Evolutionary conservation across 2,888 invertebrate genomes (phyloP).

Genomic region (Drosophila mettleri): DNA sequence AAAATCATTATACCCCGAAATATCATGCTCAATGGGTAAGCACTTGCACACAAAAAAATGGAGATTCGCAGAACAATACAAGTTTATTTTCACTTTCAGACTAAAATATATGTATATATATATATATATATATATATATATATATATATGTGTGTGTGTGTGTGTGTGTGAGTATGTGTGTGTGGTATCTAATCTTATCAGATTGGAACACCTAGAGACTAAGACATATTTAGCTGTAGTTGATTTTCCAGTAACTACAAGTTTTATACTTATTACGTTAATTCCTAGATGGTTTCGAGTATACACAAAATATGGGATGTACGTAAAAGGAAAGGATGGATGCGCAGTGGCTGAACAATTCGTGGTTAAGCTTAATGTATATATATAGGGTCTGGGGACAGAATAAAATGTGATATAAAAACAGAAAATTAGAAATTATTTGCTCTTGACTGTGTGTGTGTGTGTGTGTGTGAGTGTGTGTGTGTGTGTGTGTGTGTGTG

Average conservation of each 20-base stretch:
- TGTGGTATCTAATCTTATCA: conserved; percentile 3
- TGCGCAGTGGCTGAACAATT: too few relatives aligned
- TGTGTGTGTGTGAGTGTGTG: conserved; percentile 1
- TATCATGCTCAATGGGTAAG: too few relatives aligned
- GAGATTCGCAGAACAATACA: background rate
- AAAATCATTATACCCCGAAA: too few relatives aligned
- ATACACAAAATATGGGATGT: background rate
- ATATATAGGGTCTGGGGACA: background rate
- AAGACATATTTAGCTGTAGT: background rate
- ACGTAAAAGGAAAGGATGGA: background rate
- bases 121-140: background rate
- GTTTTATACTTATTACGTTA: background rate
- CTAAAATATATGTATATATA: background rate
- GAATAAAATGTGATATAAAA: background rate
- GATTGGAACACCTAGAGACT: background rate
- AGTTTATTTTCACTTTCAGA: background rate
- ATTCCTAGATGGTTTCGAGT: background rate
- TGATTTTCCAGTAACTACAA: background rate
- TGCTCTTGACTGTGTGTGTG: conserved; percentile 15
- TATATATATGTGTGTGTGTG: background rate
- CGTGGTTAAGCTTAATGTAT: too few relatives aligned
- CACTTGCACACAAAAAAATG: too few relatives aligned
- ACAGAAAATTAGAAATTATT: conserved; percentile 11
- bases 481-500: background rate
- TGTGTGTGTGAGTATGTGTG: too few relatives aligned